Conservation (phyloP, 2,888 invertebrate species). For the Athetis lepigone region DNA sequence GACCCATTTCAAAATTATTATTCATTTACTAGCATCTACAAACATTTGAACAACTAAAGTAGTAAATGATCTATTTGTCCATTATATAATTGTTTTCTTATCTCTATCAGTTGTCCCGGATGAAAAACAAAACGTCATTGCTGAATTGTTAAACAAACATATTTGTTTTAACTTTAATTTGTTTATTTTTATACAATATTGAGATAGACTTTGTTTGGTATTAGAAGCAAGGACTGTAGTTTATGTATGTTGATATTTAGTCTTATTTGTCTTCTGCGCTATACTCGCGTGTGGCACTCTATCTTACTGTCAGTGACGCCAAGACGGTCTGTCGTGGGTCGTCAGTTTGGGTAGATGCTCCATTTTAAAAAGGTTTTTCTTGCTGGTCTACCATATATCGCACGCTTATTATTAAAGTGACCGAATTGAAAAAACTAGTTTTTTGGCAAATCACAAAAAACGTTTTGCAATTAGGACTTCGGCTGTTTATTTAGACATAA, state of each 20-base stretch:
- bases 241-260: neutral
- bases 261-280: too few relatives aligned
- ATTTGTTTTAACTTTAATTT: slow-evolving; percentile 6
- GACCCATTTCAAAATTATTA: neutral
- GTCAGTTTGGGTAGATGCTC: too few relatives aligned
- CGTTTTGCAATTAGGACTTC: too few relatives aligned
- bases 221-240: slow-evolving; percentile 14
- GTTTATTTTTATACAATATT: neutral
- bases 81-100: slow-evolving; percentile 20
- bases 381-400: too few relatives aligned
- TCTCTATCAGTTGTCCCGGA: slow-evolving; percentile 23
- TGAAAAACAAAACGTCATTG: slow-evolving; percentile 5
- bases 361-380: too few relatives aligned
- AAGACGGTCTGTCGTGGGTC: too few relatives aligned
- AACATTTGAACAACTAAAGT: neutral
- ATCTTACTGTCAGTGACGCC: too few relatives aligned
- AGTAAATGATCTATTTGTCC: neutral
- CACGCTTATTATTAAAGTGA: too few relatives aligned
- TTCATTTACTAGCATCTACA: neutral
- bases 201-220: slow-evolving; percentile 6
- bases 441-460: too few relatives aligned
- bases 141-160: slow-evolving; percentile 5
- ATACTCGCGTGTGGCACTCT: too few relatives aligned
- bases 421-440: too few relatives aligned
- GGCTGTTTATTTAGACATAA: too few relatives aligned